Evolutionary conservation across 2,797 vertebrate species (phyloP).

Genomic region (Lates japonicus): DNA sequence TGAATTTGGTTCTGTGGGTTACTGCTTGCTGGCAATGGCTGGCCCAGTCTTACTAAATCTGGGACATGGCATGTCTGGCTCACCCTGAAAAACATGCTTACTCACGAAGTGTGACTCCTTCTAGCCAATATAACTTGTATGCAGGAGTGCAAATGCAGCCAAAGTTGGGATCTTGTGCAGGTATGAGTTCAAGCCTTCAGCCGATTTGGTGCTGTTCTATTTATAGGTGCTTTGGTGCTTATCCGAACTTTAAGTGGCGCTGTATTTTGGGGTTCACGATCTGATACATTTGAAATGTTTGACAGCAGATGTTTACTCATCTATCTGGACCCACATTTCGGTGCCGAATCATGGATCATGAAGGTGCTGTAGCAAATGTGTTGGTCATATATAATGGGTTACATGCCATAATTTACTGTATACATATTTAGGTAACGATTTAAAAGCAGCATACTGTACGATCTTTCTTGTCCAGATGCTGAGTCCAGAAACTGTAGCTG

Average conservation of each 20-base stretch:
- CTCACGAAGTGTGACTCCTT: background rate
- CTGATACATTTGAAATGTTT: too few relatives aligned
- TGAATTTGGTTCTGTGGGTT: background rate
- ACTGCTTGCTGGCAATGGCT: background rate
- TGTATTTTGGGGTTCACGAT: background rate
- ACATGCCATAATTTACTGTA: too few relatives aligned
- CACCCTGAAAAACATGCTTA: background rate
- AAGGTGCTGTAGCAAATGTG: background rate
- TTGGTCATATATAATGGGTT: too few relatives aligned
- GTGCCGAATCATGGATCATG: too few relatives aligned
- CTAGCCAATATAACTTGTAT: background rate
- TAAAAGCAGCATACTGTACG: too few relatives aligned
- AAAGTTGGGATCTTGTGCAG: background rate
- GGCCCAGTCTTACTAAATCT: background rate
- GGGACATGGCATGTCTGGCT: background rate
- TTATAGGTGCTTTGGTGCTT: background rate
- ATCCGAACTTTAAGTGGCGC: background rate
- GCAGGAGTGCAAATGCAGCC: background rate
- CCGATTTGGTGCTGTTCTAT: background rate
- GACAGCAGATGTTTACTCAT: too few relatives aligned
- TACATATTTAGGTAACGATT: background rate
- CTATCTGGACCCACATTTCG: too few relatives aligned
- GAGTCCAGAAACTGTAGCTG: background rate
- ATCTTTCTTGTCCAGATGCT: too few relatives aligned
- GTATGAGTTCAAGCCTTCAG: background rate